These are phyloP conservation scores for Coelopa frigida DNA, from an alignment of 1,140 invertebrate species.

Conservation along the genomic window DNA sequence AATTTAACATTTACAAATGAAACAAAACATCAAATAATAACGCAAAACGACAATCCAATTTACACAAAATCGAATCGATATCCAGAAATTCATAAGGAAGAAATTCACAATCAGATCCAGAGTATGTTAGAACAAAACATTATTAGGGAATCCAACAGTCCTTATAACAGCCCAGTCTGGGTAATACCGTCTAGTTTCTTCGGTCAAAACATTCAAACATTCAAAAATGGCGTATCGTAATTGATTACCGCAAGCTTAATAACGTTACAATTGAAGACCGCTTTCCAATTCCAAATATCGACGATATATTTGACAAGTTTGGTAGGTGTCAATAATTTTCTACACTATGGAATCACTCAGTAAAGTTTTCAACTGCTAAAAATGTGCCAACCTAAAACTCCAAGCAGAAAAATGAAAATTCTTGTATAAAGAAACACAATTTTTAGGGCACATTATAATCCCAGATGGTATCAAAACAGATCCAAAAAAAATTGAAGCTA, in stretches of 20 bases:
- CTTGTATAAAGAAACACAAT: constrained; percentile 11
- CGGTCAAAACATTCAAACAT: constrained; percentile 12
- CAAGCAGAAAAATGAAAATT: constrained; percentile 11
- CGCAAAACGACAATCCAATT: constrained; percentile 16
- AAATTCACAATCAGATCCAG: constrained; percentile 20
- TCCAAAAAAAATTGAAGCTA: constrained; percentile 19
- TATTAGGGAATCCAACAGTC: constrained; percentile 10
- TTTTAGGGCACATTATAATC: constrained; percentile 12
- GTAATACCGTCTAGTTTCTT: constrained; percentile 20
- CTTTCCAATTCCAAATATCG: too few species aligned
- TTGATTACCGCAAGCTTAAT: too few species aligned
- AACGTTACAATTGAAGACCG: constrained; percentile 7
- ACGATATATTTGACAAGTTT: too few species aligned
- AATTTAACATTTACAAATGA: constrained; percentile 16
- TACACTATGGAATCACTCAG: constrained; percentile 1
- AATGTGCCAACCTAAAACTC: constrained; percentile 1
- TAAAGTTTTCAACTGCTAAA: not conserved
- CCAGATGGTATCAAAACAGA: constrained; percentile 14
- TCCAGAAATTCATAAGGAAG: constrained; percentile 22
- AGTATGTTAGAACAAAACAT: constrained; percentile 14
- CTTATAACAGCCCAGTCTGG: constrained; percentile 22
- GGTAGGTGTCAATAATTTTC: too few species aligned
- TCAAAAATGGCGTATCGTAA: constrained; percentile 23
- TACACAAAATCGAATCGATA: constrained; percentile 26
- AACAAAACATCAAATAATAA: constrained; percentile 26